phyloP scores from a whole-genome alignment of 2,113 vertebrate genomes.

The human region DNA sequence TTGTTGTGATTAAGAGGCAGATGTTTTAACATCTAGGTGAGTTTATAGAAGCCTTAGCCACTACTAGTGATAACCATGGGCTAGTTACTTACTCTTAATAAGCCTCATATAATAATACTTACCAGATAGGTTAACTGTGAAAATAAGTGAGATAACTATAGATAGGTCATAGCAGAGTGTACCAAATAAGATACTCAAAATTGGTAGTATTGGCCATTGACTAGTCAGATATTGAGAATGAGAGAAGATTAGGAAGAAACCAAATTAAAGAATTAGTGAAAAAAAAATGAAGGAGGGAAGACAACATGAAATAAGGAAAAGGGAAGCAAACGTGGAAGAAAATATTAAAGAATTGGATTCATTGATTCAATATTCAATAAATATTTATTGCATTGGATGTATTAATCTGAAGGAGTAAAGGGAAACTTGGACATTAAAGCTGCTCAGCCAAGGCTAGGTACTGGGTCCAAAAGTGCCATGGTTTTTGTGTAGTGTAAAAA shows the following conservation, averaged over 20 bases:
- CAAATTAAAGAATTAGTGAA: neutral
- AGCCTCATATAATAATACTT: neutral
- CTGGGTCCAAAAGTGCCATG: neutral
- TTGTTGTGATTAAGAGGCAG: neutral
- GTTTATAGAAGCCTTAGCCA: neutral
- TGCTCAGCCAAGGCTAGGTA: neutral
- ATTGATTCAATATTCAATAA: neutral
- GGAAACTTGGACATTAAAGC: neutral
- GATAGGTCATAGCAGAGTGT: neutral
- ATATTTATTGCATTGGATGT: neutral
- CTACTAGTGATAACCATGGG: neutral
- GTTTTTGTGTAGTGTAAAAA: neutral
- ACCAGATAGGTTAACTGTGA: neutral
- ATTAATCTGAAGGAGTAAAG: neutral
- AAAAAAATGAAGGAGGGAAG: neutral
- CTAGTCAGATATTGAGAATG: neutral
- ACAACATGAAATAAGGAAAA: neutral
- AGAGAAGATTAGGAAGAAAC: neutral
- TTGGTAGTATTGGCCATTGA: neutral
- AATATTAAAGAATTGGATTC: neutral
- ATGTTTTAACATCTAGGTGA: neutral
- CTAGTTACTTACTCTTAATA: neutral
- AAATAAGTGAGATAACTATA: neutral
- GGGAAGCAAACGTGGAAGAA: neutral
- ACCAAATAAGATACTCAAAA: neutral